Evolutionary conservation across 2,888 invertebrate genomes (phyloP), one percentile per base, ranked within the genome.

Genomic region (Drosophila putrida): DNA sequence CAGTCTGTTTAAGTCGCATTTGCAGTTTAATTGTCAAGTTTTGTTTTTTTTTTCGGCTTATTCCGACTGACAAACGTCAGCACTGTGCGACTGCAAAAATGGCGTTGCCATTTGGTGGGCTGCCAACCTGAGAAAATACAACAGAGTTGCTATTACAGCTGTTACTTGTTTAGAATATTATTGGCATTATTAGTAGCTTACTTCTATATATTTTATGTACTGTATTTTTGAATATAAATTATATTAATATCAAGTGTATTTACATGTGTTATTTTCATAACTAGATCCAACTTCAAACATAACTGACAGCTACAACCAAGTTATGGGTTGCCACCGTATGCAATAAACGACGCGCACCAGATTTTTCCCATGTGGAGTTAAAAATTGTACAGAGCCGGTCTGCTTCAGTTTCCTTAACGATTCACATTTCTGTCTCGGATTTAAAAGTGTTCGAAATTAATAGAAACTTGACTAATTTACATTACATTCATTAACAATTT

Each of bases 21-120:
- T 50, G 50, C 5, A 41, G 38, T 58, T 51, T 41, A 66, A 55
- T 65, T 62, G 53, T 36, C 50, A 46, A 43, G 53, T 54, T 41
- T 38, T 53, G 79, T 59, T 64, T 79, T 78, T 62, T 59, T 78
- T 59, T 78, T 78, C 79, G 75, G 78, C 80, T 58, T 75, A 75
- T 64, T 51, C 61, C 55, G 54, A 64, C 64, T 75, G 72, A 75
- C 69, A 82, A 83, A 82, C 82, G 82, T 82, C 82, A 82, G 82
- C 82, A 82, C 75, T 75, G 54, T 70, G 66, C 61, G 65, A 54
- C 60, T 69, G 80, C 44, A 67, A 68, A 79, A 75, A 25, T 65
- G 51, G 61, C 25, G 69, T 59, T 75, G 75, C 75, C 75, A 75
- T 58, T 25, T 51, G 4, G n/a, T 20, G 44, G 11, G 39, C 69